Base-by-base conservation (phyloP, 2,797 vertebrate species). In the Novumbra hubbsi region DNA sequence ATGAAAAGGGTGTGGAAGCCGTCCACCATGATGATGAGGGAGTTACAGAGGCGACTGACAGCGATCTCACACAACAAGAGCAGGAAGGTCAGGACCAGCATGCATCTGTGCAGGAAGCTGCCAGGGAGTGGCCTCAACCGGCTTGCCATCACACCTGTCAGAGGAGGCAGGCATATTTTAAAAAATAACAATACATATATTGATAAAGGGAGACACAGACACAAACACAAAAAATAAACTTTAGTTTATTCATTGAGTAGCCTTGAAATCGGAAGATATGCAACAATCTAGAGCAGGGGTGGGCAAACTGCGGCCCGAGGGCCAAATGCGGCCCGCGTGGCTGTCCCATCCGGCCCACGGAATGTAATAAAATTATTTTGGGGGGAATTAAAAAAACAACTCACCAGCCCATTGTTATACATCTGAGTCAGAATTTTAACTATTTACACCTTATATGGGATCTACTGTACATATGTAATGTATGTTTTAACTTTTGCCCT, bases 1-100 rank as follows among this genome's bases (percentile, higher is more conserved):
- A 93, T 17, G 78, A 90, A 91, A 76, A 94, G 82, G 0, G 93
- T 93, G 84, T 94, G 91, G 84, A 94, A 94, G 72, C 85, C 86
- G 32, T 94, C 91, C 70, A 93, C 81, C 70, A 91, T 84, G 69
- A 72, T 86, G 87, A 92, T 91, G 73, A 92, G 84, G 8, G 92
- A 94, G 71, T 83, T 86, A 83, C 92, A 94, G 68, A 93, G 73
- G 45, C 88, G 90, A 76, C 91, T 89, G 74, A 87, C 38, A 65
- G 80, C 57, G 5, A 94, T 76, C 80, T 94, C 86, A 27, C 84
- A 85, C 63, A 91, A 34, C 81, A 94, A 82, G 76, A 94, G 85
- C 72, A 86, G 63, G 7, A 84, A 15, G 15, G 86, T 90, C 57
- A 83, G 68, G 73, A 84, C 86, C 86, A 93, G 81, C 78, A 90